A percentile compares a stretch with the other conserved stretches of the same genome.
Conservation (phyloP, 2,888 invertebrate species). For the Eurytoma californica region DNA sequence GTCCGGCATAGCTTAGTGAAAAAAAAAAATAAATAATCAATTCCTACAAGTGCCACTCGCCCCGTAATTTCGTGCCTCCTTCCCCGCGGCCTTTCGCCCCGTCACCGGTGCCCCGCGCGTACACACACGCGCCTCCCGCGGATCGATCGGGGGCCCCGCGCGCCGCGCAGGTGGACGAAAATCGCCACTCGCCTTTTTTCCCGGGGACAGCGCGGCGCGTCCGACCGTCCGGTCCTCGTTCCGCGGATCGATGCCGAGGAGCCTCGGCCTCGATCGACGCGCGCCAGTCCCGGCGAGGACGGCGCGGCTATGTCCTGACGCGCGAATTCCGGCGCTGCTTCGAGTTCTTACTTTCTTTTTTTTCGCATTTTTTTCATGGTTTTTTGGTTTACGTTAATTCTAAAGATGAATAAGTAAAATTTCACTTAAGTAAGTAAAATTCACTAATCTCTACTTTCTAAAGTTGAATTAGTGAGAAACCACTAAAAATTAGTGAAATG, state of each 20-base stretch:
- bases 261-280: conserved; percentile 62
- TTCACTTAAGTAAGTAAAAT: too few species aligned
- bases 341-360: conserved; percentile 16
- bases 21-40: too few species aligned
- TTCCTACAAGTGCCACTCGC: too few species aligned
- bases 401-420: too few species aligned
- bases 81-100: too few species aligned
- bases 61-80: too few species aligned
- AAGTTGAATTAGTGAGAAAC: too few species aligned
- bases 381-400: background rate
- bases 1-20: background rate
- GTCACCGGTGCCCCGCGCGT: too few species aligned
- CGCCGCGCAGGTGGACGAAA: conserved; percentile 9
- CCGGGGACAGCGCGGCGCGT: conserved; percentile 61
- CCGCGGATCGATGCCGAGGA: conserved; percentile 40
- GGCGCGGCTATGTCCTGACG: conserved; percentile 48
- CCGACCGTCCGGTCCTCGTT: background rate
- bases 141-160: conserved; percentile 17
- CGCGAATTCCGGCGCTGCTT: conserved; percentile 30
- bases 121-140: background rate
- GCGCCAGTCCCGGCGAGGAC: conserved; percentile 70
- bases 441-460: too few species aligned
- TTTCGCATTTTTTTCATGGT: background rate
- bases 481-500: too few species aligned
- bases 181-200: conserved; percentile 11